A percentile compares a stretch with the other conserved stretches of the same genome.
phyloP scores from a whole-genome alignment of 2,888 invertebrate species.

The Steinernema carpocapsae region DNA sequence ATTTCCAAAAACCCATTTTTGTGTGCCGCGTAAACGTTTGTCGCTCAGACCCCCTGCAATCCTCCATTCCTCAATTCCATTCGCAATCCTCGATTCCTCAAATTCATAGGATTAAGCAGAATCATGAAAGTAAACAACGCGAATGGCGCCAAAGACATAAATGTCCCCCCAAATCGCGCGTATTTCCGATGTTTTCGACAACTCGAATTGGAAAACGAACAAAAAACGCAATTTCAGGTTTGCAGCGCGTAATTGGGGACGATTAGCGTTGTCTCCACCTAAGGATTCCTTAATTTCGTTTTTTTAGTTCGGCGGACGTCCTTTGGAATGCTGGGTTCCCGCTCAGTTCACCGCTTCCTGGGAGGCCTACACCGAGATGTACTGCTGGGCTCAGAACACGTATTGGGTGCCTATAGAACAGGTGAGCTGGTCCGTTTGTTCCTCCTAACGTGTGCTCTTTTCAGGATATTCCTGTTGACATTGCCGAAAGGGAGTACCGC shows the following conservation, averaged over 20 bases:
- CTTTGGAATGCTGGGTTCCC: conserved; percentile 68
- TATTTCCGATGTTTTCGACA: too few species aligned
- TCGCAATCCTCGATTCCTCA: not conserved
- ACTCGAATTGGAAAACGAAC: too few species aligned
- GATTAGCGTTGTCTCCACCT: too few species aligned
- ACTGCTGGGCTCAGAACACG: conserved; percentile 72
- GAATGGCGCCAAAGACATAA: too few species aligned
- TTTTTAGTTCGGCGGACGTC: conserved; percentile 67
- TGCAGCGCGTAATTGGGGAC: too few species aligned
- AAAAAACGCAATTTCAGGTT: too few species aligned
- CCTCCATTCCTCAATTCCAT: not conserved
- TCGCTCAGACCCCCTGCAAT: not conserved
- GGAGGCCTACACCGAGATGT: conserved; percentile 73
- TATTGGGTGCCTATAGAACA: conserved; percentile 71
- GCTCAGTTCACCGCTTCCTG: conserved; percentile 72
- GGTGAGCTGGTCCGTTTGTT: conserved; percentile 40
- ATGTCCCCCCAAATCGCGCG: too few species aligned
- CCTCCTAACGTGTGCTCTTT: conserved; percentile 18
- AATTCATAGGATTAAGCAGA: too few species aligned
- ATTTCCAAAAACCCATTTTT: too few species aligned
- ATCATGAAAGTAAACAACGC: too few species aligned
- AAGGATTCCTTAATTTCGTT: not conserved
- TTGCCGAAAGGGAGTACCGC: conserved; percentile 69
- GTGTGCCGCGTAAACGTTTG: not conserved
- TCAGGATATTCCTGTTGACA: conserved; percentile 67